A percentile compares a stretch with the other conserved stretches of the same genome.
phyloP scores from a whole-genome alignment of 2,797 vertebrate species.

The Melanotaenia pygmaea region DNA sequence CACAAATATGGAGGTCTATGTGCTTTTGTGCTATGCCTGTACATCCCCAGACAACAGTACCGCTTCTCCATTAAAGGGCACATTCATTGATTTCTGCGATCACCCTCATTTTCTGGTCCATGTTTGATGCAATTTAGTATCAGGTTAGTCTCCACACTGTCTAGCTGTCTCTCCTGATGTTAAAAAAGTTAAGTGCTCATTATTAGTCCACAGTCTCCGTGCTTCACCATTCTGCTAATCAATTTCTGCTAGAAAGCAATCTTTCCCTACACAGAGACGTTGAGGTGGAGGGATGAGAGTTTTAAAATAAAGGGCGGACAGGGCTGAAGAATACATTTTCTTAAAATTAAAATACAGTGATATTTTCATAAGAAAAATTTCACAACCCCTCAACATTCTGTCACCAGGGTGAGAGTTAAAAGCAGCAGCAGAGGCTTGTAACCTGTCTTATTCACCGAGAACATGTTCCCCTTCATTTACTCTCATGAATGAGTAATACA shows the following conservation, averaged over 20 bases:
- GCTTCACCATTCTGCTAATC: constrained; percentile 32
- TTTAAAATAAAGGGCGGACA: constrained; percentile 5
- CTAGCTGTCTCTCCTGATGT: constrained; percentile 22
- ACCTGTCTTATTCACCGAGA: constrained; percentile 41
- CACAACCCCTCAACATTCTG: constrained; percentile 29
- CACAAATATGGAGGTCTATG: constrained; percentile 11
- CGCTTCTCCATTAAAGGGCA: constrained; percentile 38
- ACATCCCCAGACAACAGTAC: constrained; percentile 12
- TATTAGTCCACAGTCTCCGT: constrained; percentile 29
- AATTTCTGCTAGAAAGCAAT: constrained; percentile 35
- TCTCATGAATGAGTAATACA: constrained; percentile 70
- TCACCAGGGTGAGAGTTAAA: constrained; percentile 41
- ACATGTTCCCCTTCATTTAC: constrained; percentile 71
- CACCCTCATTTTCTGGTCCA: constrained; percentile 28
- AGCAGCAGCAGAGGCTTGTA: constrained; percentile 53
- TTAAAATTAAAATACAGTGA: background rate
- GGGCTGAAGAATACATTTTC: background rate
- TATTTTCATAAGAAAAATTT: constrained; percentile 18
- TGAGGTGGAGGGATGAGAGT: constrained; percentile 2
- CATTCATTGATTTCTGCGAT: constrained; percentile 47
- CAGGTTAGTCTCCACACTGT: constrained; percentile 44
- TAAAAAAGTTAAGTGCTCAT: constrained; percentile 52
- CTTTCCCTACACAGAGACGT: constrained; percentile 6
- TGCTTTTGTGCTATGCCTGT: constrained; percentile 8
- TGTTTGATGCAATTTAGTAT: constrained; percentile 19